Evolutionary conservation across 2,888 invertebrate species (phyloP), one percentile per base, ranked within the genome.

Genomic region (Xanthia icteritia): DNA sequence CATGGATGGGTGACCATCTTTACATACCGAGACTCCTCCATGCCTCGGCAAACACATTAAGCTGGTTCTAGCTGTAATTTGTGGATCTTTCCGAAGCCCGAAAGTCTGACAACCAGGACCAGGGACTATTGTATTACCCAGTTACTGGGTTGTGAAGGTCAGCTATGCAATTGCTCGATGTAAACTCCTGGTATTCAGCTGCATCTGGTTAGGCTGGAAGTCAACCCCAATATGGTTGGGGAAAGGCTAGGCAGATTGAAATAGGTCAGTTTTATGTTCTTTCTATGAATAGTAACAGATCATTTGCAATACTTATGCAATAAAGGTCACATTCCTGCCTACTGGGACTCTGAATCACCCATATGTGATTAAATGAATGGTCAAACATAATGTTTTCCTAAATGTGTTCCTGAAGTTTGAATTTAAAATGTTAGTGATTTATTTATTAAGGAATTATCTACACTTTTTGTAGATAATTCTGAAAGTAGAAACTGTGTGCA

Each of bases 261-360:
- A 75, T 77, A 86, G 72, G 69, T 78, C 75, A 68, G 42, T 66
- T 56, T 5, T 56, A 20, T 48, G 48, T 48, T 48, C 48, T 48
- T 48, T 54, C 54, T 54, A 54, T 5, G n/a, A 54, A 54, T 54
- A 54, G 54, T 54, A 54, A 54, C 23, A 58, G 66, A 71, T 60
- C 63, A 60, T 65, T 75, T 45, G n/a, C 65, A 65, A 64, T n/a
- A 65, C 54, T 74, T 71, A 74, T 66, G 45, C 64, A 74, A 73
- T 83, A 71, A 51, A 72, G 73, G 73, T 71, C 71, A 76, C 63
- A 39, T 68, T 68, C 73, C 61, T 75, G 39, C 31, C 8, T 42
- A 27, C 17, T 70, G 6, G 39, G n/a, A 39, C 36, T 45, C n/a
- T n/a, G n/a, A n/a, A n/a, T n/a, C n/a, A n/a, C n/a, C n/a, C n/a